These are phyloP conservation scores for Pseudomyrmex dendroicus DNA, from an alignment of 1,140 invertebrate genomes.

Conservation along the genomic window DNA sequence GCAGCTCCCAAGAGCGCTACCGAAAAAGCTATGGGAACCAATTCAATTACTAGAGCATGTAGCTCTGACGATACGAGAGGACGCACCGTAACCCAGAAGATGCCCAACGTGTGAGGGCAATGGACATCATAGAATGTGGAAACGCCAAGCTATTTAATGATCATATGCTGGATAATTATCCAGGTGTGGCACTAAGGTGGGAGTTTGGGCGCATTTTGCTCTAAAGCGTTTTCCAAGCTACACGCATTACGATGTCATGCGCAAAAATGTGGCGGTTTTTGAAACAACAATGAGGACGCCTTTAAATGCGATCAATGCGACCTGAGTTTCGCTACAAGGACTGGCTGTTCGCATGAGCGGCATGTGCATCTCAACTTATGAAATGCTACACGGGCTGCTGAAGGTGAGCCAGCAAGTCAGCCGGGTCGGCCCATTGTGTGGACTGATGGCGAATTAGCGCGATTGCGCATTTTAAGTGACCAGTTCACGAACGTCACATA, in stretches of 20 bases:
- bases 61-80: not conserved
- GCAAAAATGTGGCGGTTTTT: not conserved
- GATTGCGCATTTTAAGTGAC: not conserved
- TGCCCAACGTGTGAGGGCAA: not conserved
- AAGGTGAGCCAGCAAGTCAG: not conserved
- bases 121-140: not conserved
- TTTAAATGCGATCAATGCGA: not conserved
- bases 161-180: not conserved
- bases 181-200: not conserved
- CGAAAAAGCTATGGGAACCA: not conserved
- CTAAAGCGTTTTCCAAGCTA: not conserved
- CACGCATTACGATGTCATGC: not conserved
- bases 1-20: not conserved
- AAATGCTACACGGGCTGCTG: not conserved
- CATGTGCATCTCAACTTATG: not conserved
- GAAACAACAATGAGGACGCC: rapidly evolving
- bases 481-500: not conserved
- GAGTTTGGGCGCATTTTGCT: not conserved
- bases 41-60: too few species aligned
- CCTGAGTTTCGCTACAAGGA: not conserved
- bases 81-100: too few species aligned
- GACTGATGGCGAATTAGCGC: not conserved
- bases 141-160: not conserved
- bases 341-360: not conserved
- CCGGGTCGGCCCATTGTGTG: not conserved